phyloP scores from a whole-genome alignment of 2,888 invertebrate genomes.

The Cryptocephalus primarius region DNA sequence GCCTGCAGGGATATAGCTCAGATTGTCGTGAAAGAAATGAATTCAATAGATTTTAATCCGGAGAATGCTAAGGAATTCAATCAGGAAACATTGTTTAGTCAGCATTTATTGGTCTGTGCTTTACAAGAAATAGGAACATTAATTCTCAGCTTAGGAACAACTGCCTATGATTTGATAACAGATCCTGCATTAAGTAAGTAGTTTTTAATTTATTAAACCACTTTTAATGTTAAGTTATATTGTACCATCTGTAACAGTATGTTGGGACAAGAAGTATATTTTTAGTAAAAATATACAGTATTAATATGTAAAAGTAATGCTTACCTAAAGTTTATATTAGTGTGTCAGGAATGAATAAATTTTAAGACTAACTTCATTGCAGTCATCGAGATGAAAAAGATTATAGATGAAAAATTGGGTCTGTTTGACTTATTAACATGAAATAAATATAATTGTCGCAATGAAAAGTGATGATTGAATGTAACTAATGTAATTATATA shows the following conservation, averaged over 20 bases:
- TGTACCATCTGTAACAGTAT: no score
- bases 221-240: no score
- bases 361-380: no score
- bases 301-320: no score
- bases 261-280: no score
- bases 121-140: conserved; percentile 88
- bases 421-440: no score
- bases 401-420: no score
- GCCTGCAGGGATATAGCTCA: conserved; percentile 91
- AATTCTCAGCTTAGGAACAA: conserved; percentile 85
- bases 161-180: conserved; percentile 79
- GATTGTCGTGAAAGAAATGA: conserved; percentile 89
- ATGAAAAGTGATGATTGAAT: neutral
- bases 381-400: no score
- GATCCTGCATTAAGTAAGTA: conserved; percentile 71
- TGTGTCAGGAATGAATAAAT: no score
- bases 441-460: no score
- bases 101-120: conserved; percentile 85
- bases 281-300: no score
- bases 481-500: neutral
- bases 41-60: conserved; percentile 84
- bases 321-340: no score
- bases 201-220: neutral
- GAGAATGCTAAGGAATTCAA: conserved; percentile 87
- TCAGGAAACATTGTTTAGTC: conserved; percentile 82